Conservation (phyloP, 2,888 invertebrate species). For the Acronicta psi region DNA sequence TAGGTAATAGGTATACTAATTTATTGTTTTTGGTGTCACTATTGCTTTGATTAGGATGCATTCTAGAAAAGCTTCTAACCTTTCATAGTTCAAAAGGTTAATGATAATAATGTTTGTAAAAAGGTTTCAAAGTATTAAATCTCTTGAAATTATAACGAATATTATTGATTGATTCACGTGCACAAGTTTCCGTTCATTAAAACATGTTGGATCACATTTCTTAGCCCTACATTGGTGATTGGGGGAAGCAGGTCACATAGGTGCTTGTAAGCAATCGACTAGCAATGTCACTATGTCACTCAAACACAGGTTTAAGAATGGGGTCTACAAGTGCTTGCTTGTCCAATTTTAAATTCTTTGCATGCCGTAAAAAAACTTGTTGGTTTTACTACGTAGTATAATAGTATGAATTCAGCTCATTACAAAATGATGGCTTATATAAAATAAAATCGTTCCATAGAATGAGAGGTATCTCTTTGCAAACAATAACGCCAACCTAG, state of each 20-base stretch:
- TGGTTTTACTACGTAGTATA: too few species aligned
- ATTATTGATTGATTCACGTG: neutral
- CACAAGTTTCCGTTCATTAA: conserved; percentile 5
- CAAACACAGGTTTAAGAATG: conserved; percentile 33
- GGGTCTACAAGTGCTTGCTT: conserved; percentile 17
- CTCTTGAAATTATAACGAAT: neutral
- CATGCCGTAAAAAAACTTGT: neutral
- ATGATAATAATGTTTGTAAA: too few species aligned
- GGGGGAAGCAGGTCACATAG: conserved; percentile 23
- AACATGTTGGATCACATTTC: conserved; percentile 3
- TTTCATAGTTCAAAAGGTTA: too few species aligned
- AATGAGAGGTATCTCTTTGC: too few species aligned
- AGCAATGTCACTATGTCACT: conserved; percentile 38
- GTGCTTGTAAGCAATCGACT: conserved; percentile 19
- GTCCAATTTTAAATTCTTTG: neutral
- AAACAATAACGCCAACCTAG: too few species aligned
- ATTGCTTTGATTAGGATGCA: neutral
- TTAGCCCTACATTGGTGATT: conserved; percentile 19
- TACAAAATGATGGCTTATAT: too few species aligned
- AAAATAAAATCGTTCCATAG: too few species aligned
- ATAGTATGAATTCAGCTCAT: too few species aligned
- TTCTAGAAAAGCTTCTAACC: neutral
- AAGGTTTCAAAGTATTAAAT: too few species aligned
- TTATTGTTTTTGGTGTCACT: neutral
- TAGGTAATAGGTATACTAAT: neutral